Evolutionary conservation across 2,888 invertebrate species (phyloP).

Genomic region (Therioaphis trifolii): DNA sequence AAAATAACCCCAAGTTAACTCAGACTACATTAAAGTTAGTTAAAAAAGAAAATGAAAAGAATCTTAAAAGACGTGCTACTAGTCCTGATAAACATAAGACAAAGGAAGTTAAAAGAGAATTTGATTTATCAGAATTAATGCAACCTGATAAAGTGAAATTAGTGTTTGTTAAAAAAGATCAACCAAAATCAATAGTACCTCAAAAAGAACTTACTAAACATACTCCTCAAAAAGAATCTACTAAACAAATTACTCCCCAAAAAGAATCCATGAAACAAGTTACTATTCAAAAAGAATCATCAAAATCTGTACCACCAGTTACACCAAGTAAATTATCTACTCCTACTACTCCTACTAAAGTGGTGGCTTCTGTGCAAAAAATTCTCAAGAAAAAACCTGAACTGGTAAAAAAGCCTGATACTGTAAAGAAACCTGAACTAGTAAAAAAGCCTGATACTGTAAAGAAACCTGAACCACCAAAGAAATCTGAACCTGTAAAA

Average conservation of each 20-base stretch:
- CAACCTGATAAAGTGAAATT: slow-evolving; percentile 55
- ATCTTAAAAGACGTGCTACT: slow-evolving; percentile 28
- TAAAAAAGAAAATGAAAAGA: slow-evolving; percentile 45
- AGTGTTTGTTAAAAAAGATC: slow-evolving; percentile 50
- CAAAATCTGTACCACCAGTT: slow-evolving; percentile 34
- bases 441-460: slow-evolving; percentile 28
- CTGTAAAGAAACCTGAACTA: too few relatives aligned
- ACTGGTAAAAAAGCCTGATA: too few relatives aligned
- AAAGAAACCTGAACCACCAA: slow-evolving; percentile 21
- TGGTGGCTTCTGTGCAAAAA: slow-evolving; percentile 38
- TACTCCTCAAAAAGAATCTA: slow-evolving; percentile 31
- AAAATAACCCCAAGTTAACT: not conserved
- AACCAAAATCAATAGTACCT: slow-evolving; percentile 18
- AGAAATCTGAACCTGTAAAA: slow-evolving; percentile 52
- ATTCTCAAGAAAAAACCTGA: slow-evolving; percentile 52
- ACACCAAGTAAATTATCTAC: not conserved
- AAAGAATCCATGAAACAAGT: slow-evolving; percentile 22
- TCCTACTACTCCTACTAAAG: slow-evolving; percentile 21
- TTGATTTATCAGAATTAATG: slow-evolving; percentile 44
- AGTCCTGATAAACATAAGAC: slow-evolving; percentile 24
- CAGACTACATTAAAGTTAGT: slow-evolving; percentile 18
- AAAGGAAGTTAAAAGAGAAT: slow-evolving; percentile 56
- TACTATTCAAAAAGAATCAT: slow-evolving; percentile 22
- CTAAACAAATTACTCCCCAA: not conserved
- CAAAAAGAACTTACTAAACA: slow-evolving; percentile 43